phyloP scores from a whole-genome alignment of 2,113 vertebrate species.

The Psephotus haematonotus region DNA sequence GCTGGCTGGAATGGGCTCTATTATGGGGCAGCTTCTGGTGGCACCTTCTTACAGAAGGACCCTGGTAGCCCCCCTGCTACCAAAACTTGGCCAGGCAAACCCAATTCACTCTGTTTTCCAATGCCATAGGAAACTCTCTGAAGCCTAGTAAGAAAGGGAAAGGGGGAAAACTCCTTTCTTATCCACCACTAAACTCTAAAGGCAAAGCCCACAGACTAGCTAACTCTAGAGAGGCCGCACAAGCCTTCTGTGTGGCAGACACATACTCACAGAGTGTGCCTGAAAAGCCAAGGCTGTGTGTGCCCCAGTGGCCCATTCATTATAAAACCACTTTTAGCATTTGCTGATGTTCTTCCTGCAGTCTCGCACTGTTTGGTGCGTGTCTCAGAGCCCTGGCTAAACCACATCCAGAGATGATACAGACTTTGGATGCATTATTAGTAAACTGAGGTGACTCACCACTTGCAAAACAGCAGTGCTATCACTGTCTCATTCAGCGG shows the following conservation, averaged over 20 bases:
- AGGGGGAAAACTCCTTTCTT: background rate
- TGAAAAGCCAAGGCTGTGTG: background rate
- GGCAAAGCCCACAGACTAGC: rapidly evolving
- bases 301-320: rapidly evolving
- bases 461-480: background rate
- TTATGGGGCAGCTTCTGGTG: background rate
- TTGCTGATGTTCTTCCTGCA: background rate
- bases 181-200: too few relatives aligned
- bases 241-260: background rate
- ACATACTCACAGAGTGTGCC: background rate
- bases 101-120: background rate
- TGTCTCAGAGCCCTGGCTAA: background rate
- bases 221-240: background rate
- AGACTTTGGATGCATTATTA: background rate
- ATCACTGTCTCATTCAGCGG: background rate
- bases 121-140: background rate
- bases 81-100: background rate
- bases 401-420: background rate
- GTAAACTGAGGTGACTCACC: background rate
- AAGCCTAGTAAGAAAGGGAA: background rate
- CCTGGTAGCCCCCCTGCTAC: rapidly evolving
- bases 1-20: background rate
- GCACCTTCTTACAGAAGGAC: background rate
- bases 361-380: background rate
- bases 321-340: background rate